These are phyloP conservation scores for Corydoras maculifer DNA, from an alignment of 2,113 vertebrate genomes.

Conservation along the genomic window DNA sequence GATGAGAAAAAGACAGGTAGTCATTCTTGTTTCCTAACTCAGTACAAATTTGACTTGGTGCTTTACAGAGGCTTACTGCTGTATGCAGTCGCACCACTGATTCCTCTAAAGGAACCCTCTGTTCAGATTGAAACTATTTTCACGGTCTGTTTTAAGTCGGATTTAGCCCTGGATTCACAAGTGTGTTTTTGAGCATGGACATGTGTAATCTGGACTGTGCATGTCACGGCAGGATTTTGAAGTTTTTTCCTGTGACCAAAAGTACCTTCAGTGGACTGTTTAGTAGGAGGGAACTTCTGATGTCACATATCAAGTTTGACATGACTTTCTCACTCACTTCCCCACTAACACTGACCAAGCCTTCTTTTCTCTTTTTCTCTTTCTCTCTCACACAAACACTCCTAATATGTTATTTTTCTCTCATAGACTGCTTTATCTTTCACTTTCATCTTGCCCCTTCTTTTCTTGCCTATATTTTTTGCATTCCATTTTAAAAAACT, in stretches of 20 bases:
- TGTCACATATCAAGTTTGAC: constrained; percentile 31
- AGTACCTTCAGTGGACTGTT: constrained; percentile 27
- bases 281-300: constrained; percentile 37
- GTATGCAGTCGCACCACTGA: constrained; percentile 5
- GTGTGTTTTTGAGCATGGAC: constrained; percentile 12
- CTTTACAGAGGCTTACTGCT: background rate
- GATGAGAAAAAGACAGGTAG: constrained; percentile 22
- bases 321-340: constrained; percentile 9
- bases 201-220: constrained; percentile 16
- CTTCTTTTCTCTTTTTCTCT: background rate
- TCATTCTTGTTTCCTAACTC: constrained; percentile 28
- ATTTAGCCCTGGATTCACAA: background rate
- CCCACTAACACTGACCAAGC: background rate
- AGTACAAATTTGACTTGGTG: constrained; percentile 7
- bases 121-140: constrained; percentile 3
- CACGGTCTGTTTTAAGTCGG: constrained; percentile 2
- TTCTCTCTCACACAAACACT: constrained; percentile 5
- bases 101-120: constrained; percentile 4
- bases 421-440: background rate
- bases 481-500: background rate
- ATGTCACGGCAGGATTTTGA: constrained; percentile 7
- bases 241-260: constrained; percentile 17
- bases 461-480: constrained; percentile 1
- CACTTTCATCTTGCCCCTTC: background rate
- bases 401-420: background rate